These are phyloP conservation scores for Lophotriccus pileatus DNA, from an alignment of 2,797 vertebrate genomes.

Conservation along the genomic window DNA sequence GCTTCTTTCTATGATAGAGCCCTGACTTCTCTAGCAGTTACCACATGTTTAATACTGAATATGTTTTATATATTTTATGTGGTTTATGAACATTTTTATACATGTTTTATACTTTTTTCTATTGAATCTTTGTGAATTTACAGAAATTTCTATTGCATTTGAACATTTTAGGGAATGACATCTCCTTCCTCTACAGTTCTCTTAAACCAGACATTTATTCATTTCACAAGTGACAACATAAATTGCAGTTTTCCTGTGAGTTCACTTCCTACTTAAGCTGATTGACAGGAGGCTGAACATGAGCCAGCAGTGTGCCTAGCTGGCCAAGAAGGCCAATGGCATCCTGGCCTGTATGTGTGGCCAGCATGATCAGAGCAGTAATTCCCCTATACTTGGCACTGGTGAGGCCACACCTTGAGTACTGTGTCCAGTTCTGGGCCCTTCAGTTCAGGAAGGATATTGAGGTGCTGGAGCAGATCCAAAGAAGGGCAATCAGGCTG, in stretches of 20 bases:
- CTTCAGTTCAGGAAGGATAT: too few species aligned
- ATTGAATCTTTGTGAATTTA: not conserved
- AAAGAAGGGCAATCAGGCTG: too few species aligned
- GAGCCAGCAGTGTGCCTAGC: too few species aligned
- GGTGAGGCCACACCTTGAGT: too few species aligned
- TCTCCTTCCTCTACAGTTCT: not conserved
- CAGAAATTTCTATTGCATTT: not conserved
- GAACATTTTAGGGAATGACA: not conserved
- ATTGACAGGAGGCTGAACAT: too few species aligned
- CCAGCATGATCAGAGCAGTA: too few species aligned
- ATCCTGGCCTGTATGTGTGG: too few species aligned
- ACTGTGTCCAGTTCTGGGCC: too few species aligned
- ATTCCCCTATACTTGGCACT: too few species aligned
- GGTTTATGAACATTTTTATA: not conserved
- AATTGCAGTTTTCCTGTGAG: not conserved
- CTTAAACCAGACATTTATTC: not conserved
- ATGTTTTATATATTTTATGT: not conserved
- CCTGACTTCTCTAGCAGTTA: not conserved
- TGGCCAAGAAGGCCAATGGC: too few species aligned
- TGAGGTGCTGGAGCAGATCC: too few species aligned
- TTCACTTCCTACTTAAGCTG: not conserved
- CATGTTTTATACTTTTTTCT: not conserved
- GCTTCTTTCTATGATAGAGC: fast-evolving
- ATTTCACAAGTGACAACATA: not conserved
- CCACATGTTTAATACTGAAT: not conserved